These are phyloP conservation scores for Peromyscus nudipes DNA, from an alignment of 2,797 vertebrate species.

Conservation along the genomic window DNA sequence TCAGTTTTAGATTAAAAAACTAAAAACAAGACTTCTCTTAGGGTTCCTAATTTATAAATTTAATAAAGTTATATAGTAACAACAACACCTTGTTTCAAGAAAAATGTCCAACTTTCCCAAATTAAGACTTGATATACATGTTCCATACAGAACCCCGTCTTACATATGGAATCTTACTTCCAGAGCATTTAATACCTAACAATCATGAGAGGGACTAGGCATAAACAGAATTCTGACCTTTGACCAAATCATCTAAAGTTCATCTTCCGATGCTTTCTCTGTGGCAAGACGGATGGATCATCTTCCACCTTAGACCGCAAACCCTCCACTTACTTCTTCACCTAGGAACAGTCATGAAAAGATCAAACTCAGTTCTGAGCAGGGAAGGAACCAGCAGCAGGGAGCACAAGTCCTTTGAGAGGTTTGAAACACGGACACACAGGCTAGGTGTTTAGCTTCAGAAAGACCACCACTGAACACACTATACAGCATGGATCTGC, in stretches of 20 bases:
- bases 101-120: constrained; percentile 15
- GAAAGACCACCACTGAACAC: background rate
- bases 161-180: constrained; percentile 29
- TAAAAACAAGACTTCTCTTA: constrained; percentile 55
- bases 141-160: constrained; percentile 42
- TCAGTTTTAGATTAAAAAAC: constrained; percentile 62
- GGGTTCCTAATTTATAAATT: constrained; percentile 58
- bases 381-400: background rate
- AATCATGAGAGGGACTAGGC: background rate
- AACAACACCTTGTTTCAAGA: constrained; percentile 66
- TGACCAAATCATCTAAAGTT: constrained; percentile 27
- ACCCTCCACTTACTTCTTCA: background rate
- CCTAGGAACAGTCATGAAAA: background rate
- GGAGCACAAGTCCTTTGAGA: constrained; percentile 11
- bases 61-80: constrained; percentile 51
- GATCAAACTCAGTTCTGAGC: constrained; percentile 32
- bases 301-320: background rate
- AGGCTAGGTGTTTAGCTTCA: constrained; percentile 20
- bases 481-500: constrained; percentile 15
- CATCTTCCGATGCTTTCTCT: background rate
- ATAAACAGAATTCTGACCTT: constrained; percentile 56
- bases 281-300: constrained; percentile 47
- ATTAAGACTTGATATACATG: background rate
- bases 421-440: constrained; percentile 35
- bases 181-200: background rate